Conservation (phyloP, 2,113 vertebrate genomes). For the Pungitius pungitius region DNA sequence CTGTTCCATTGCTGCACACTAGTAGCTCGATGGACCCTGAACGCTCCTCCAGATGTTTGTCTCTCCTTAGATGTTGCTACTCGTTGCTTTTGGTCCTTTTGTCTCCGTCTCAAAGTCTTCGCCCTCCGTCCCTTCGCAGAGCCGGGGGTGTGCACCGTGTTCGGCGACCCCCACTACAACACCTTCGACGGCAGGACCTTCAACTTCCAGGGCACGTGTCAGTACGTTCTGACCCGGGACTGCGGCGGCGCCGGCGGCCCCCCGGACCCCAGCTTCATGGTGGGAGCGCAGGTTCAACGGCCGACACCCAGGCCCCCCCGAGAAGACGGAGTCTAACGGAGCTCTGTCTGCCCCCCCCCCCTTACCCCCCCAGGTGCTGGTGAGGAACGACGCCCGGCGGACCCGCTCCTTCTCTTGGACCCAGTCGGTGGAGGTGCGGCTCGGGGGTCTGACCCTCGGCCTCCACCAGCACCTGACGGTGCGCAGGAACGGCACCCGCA, state of each 20-base stretch:
- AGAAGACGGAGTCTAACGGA: neutral
- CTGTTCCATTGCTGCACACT: too few relatives aligned
- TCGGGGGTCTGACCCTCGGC: slow-evolving; percentile 84
- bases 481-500: slow-evolving; percentile 91
- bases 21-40: too few relatives aligned
- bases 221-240: slow-evolving; percentile 95
- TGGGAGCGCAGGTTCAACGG: slow-evolving; percentile 7
- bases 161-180: slow-evolving; percentile 99
- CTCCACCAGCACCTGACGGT: slow-evolving; percentile 97
- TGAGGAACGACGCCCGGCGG: slow-evolving; percentile 94
- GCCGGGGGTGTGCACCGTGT: slow-evolving; percentile 97
- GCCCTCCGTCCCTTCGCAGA: slow-evolving; percentile 79
- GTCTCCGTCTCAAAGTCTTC: neutral
- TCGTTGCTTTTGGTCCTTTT: neutral
- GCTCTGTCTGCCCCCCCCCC: neutral
- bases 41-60: too few relatives aligned
- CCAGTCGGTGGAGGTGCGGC: slow-evolving; percentile 91
- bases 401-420: slow-evolving; percentile 99
- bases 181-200: slow-evolving; percentile 98
- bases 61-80: neutral
- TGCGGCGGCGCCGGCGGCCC: slow-evolving; percentile 72
- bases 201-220: slow-evolving; percentile 99
- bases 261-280: slow-evolving; percentile 90
- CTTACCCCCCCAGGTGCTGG: slow-evolving; percentile 79
- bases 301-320: neutral